Base-by-base conservation (phyloP, 2,113 vertebrate genomes). In the Eolophus roseicapilla region DNA sequence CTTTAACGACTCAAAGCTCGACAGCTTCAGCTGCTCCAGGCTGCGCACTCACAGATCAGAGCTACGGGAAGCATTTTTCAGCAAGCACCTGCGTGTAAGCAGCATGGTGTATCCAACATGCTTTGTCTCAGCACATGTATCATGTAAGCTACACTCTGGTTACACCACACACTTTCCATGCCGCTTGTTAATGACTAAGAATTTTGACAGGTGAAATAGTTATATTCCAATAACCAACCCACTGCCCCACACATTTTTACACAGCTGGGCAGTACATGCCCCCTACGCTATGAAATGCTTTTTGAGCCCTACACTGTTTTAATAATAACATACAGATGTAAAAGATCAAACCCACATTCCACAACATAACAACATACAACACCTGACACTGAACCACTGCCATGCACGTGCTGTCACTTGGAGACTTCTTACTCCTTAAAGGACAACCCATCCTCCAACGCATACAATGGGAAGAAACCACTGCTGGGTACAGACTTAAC, bases 81-180 rank as follows among this genome's bases (percentile, higher is more conserved):
- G 57, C 17, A 20, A 33, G 13, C 17, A 39, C 21, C 4, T 4
- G 15, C 0, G 21, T 5, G 13, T 14, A 27, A 68, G 53, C 23
- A 65, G 13, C 1, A 0, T 1, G 13, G 12, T 25, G 0, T 2
- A 21, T 3, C n/a, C 10, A 27, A 21, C 14, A 2, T 0, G 9
- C 59, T 41, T 62, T 37, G 46, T 5, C n/a, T 74, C 39, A 6
- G 10, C 8, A 3, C 0, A 1, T 5, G 10, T 2, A 1, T 3
- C 13, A 20, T 4, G 1, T 4, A 19, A 20, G 18, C 6, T 65
- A 3, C 12, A 18, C n/a, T 15, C 5, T 7, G 24, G 21, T 64
- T 23, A n/a, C 19, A 8, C 37, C 5, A 17, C 12, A 8, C 3
- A 3, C 15, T 43, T 35, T 11, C 46, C 46, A 17, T 2, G 35